Base-by-base conservation (phyloP, 2,797 vertebrate genomes). In the Sphenodon punctatus region DNA sequence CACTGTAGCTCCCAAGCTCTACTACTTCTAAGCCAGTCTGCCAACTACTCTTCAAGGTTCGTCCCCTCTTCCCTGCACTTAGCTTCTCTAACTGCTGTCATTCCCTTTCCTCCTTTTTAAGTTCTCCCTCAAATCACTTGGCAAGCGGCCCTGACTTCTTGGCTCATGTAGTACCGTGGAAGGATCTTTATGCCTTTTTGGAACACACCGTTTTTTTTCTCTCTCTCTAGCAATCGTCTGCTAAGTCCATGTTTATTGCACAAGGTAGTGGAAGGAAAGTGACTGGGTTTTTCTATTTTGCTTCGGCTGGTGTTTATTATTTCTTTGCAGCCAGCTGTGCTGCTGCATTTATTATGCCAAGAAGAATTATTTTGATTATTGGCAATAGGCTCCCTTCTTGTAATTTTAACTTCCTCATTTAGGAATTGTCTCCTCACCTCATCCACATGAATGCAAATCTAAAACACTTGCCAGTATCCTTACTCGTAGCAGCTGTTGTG, bases 321-420 rank as follows among this genome's bases (percentile, higher is more conserved):
- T 78, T 89, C 67, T 55, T 59, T 7, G 11, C 74, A 82, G 81
- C 86, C 91, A 93, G 92, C 90, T 93, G 93, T 71, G 79, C 85
- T 10, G 16, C 84, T 13, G 61, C 51, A 82, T 78, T 93, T 86
- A 92, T 93, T 91, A 88, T 87, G 82, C 78, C 74, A 89, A 91
- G 90, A 91, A 91, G 90, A 92, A 92, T 93, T 92, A 93, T 93
- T 94, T 77, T 93, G 90, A 94, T 93, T 92, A 92, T 93, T 90
- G 90, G 85, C 89, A 90, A 89, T 86, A 85, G 79, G 78, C 84
- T 88, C 88, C 87, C 88, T 93, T 90, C 83, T 87, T 85, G 71
- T 88, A 84, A 88, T 91, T 87, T 91, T 82, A 86, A 85, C 87
- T 93, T 91, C 90, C 92, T 92, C 90, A 89, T 89, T 88, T 86